Evolutionary conservation across 1,140 invertebrate species (phyloP).

Genomic region (Trachelipus rathkii): DNA sequence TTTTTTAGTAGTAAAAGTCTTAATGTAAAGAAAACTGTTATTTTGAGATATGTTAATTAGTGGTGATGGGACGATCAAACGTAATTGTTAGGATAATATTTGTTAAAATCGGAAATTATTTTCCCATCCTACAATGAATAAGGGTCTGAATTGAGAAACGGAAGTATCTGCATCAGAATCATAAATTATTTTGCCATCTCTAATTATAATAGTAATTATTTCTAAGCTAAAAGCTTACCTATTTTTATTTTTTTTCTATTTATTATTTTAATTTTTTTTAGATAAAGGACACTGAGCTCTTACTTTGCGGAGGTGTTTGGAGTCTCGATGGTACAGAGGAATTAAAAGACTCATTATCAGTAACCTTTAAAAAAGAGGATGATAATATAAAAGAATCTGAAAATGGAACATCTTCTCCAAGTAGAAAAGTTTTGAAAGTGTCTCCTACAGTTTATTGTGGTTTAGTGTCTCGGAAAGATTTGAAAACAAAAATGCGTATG

Average conservation of each 20-base stretch:
- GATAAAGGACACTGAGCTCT: conserved; percentile 51
- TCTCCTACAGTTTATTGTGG: conserved; percentile 27
- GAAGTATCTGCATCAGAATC: no score
- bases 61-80: no score
- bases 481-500: conserved; percentile 16
- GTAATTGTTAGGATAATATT: no score
- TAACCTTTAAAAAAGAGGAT: conserved; percentile 20
- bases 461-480: conserved; percentile 27
- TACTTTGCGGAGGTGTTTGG: conserved; percentile 81
- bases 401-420: not conserved
- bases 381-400: not conserved
- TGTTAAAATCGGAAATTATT: not conserved
- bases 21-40: no score
- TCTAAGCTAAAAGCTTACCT: not conserved
- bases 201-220: no score
- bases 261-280: no score
- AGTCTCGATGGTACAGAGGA: conserved; percentile 77
- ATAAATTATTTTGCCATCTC: no score
- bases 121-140: no score
- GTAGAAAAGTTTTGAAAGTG: no score
- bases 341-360: conserved; percentile 55
- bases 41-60: no score
- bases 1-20: no score
- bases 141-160: no score
- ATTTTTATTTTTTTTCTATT: not conserved